These are phyloP conservation scores for Polyommatus iphigenia DNA, from an alignment of 2,888 invertebrate species.

Conservation along the genomic window DNA sequence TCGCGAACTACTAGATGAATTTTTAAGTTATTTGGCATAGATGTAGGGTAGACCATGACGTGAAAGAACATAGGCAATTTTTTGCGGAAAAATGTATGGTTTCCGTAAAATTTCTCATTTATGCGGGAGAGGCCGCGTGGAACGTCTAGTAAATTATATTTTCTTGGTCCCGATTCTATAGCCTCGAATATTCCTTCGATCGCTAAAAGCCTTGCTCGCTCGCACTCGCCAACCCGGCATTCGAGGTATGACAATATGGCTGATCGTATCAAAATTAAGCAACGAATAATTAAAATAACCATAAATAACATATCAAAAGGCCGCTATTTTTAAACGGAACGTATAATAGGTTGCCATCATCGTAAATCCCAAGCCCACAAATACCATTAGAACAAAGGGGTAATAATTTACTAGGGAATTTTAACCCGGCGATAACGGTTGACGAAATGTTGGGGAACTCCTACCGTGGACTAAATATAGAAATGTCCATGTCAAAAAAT, in stretches of 20 bases:
- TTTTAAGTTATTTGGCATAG: too few relatives aligned
- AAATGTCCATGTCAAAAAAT: not conserved
- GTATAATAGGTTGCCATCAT: not conserved
- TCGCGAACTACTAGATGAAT: too few relatives aligned
- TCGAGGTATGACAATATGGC: not conserved
- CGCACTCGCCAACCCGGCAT: not conserved
- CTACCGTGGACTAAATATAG: not conserved
- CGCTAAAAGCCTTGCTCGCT: not conserved
- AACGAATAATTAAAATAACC: not conserved
- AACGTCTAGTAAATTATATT: too few relatives aligned
- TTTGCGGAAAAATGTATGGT: too few relatives aligned
- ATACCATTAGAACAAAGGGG: conserved; percentile 20
- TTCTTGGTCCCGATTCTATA: too few relatives aligned
- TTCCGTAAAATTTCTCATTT: too few relatives aligned
- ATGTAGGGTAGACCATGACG: too few relatives aligned
- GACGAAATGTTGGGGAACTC: conserved; percentile 7
- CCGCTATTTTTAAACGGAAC: not conserved
- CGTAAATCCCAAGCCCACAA: conserved; percentile 16
- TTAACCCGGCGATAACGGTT: not conserved
- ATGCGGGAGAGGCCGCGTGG: too few relatives aligned
- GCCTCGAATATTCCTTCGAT: too few relatives aligned
- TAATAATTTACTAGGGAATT: conserved; percentile 17
- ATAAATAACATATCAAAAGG: conserved; percentile 11
- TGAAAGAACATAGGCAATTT: too few relatives aligned
- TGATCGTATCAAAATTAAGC: not conserved